phyloP scores from a whole-genome alignment of 2,113 vertebrate genomes.

The Galeopterus variegatus region DNA sequence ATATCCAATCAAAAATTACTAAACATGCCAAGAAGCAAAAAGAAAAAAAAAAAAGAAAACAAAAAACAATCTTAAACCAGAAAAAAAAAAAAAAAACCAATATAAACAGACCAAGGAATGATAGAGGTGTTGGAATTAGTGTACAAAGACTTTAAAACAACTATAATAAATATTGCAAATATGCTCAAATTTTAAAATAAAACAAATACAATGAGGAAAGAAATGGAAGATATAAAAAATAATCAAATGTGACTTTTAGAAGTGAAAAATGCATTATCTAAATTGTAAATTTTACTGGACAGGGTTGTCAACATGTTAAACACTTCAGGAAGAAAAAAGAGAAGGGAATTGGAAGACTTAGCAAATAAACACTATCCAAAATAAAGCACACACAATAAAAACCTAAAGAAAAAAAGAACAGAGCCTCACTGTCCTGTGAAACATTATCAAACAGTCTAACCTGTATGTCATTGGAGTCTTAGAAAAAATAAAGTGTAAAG shows the following conservation, averaged over 20 bases:
- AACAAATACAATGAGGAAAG: slow-evolving; percentile 22
- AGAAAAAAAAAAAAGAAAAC: slow-evolving; percentile 5
- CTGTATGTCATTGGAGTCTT: background rate
- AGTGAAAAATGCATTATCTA: slow-evolving; percentile 1
- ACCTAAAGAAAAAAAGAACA: background rate
- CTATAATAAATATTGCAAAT: background rate
- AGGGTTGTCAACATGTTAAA: background rate
- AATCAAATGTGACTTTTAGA: background rate
- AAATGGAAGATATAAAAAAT: background rate
- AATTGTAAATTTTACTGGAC: slow-evolving; percentile 39
- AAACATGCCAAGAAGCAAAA: background rate
- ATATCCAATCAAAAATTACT: background rate
- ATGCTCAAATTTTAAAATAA: slow-evolving; percentile 31
- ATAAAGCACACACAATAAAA: too few relatives aligned
- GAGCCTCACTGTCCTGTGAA: background rate
- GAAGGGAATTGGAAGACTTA: too few relatives aligned
- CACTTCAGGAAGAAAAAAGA: too few relatives aligned
- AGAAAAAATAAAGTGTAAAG: background rate
- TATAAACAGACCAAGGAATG: background rate
- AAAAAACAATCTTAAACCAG: background rate
- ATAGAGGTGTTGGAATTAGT: background rate
- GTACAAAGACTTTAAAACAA: background rate
- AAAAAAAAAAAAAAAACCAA: background rate
- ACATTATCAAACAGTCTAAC: background rate
- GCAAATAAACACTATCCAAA: too few relatives aligned